These are phyloP conservation scores for Threskiornis aethiopicus DNA, from an alignment of 2,797 vertebrate species.

Conservation along the genomic window DNA sequence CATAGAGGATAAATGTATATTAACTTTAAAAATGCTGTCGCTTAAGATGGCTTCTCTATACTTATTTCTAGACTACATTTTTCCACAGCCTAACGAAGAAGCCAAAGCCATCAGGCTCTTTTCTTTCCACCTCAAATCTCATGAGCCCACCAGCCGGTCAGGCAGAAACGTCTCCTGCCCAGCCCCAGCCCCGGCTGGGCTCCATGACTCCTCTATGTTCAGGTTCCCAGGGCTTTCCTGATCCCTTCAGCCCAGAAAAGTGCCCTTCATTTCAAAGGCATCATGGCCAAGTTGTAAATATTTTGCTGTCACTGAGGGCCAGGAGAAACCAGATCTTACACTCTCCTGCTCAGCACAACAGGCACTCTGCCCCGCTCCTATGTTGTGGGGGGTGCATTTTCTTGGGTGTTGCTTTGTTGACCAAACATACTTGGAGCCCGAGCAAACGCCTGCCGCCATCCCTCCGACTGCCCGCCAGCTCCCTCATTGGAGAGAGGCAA, in stretches of 20 bases:
- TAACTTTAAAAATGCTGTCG: neutral
- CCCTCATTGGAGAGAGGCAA: neutral
- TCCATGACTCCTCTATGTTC: neutral
- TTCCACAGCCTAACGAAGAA: neutral
- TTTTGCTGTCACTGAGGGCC: neutral
- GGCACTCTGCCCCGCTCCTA: neutral
- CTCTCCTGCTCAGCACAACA: neutral
- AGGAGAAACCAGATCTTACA: neutral
- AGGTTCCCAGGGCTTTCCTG: neutral
- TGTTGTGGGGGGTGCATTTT: neutral
- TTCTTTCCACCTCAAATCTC: neutral
- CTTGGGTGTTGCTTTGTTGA: neutral
- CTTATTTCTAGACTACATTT: neutral
- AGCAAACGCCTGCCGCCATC: neutral
- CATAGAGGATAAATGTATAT: neutral
- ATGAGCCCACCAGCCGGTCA: neutral
- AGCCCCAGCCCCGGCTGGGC: rapidly evolving
- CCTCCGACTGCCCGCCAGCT: rapidly evolving
- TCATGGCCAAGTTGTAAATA: neutral
- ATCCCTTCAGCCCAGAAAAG: neutral
- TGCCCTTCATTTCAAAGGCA: neutral
- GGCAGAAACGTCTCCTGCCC: neutral
- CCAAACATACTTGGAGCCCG: neutral
- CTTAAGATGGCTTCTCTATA: neutral
- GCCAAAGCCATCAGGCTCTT: neutral